Evolutionary conservation across 2,888 invertebrate species (phyloP).

Genomic region (Harmothoe impar): DNA sequence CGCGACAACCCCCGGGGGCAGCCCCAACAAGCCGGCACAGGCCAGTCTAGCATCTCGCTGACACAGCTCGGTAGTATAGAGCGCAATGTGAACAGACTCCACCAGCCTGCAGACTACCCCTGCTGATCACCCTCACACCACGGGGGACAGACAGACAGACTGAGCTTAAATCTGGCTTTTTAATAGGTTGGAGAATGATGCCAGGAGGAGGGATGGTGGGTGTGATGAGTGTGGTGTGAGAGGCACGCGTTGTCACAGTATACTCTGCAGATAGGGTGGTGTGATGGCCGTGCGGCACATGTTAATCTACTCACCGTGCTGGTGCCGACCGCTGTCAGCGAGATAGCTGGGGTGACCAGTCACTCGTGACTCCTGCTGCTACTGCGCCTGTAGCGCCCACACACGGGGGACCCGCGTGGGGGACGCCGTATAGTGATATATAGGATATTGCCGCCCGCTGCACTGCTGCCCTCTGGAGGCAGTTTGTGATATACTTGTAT

Average conservation of each 20-base stretch:
- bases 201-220: too few relatives aligned
- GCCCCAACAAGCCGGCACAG: neutral
- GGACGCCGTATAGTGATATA: too few relatives aligned
- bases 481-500: too few relatives aligned
- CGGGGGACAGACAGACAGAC: neutral
- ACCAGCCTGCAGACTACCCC: conserved; percentile 42
- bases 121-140: conserved; percentile 28
- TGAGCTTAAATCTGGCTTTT: too few relatives aligned
- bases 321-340: neutral
- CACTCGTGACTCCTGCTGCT: neutral
- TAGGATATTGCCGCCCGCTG: too few relatives aligned
- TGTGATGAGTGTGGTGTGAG: too few relatives aligned
- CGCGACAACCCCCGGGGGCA: neutral
- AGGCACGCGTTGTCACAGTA: neutral
- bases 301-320: neutral
- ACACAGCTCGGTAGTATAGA: conserved; percentile 58
- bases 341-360: neutral
- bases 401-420: neutral
- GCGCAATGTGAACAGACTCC: conserved; percentile 21
- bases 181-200: too few relatives aligned
- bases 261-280: neutral
- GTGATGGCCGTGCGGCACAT: neutral
- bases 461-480: too few relatives aligned
- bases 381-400: neutral
- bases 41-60: conserved; percentile 59